phyloP scores from a whole-genome alignment of 2,113 vertebrate species.

The Chionis minor region DNA sequence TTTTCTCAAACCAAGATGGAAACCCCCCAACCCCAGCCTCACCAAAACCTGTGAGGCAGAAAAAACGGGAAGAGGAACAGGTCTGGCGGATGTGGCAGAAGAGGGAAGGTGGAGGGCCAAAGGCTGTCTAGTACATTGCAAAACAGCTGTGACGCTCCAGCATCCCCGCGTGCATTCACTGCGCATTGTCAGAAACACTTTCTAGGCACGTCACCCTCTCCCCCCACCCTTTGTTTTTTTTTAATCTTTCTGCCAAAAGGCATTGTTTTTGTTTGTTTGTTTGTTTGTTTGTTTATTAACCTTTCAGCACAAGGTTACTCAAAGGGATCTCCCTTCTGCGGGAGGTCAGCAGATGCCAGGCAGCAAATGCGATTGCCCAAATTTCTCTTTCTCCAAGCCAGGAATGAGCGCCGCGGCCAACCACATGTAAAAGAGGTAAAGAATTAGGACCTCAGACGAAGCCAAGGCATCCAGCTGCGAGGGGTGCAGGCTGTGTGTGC shows the following conservation, averaged over 20 bases:
- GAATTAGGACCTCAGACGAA: background rate
- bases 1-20: background rate
- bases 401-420: rapidly evolving
- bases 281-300: background rate
- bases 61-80: rapidly evolving
- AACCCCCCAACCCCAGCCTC: background rate
- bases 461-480: background rate
- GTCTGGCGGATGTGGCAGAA: rapidly evolving
- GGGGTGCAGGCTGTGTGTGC: background rate
- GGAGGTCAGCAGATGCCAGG: background rate
- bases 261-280: background rate
- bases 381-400: background rate
- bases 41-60: background rate
- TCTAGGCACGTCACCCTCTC: background rate
- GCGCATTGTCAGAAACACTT: rapidly evolving
- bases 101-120: background rate
- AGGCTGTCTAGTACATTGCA: rapidly evolving
- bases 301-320: background rate
- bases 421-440: background rate
- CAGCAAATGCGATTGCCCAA: rapidly evolving
- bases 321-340: background rate
- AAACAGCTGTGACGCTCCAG: background rate
- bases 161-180: background rate
- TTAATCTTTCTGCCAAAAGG: background rate
- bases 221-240: rapidly evolving